These are phyloP conservation scores for Eurypyga helias DNA, from an alignment of 2,113 vertebrate genomes.

Conservation along the genomic window DNA sequence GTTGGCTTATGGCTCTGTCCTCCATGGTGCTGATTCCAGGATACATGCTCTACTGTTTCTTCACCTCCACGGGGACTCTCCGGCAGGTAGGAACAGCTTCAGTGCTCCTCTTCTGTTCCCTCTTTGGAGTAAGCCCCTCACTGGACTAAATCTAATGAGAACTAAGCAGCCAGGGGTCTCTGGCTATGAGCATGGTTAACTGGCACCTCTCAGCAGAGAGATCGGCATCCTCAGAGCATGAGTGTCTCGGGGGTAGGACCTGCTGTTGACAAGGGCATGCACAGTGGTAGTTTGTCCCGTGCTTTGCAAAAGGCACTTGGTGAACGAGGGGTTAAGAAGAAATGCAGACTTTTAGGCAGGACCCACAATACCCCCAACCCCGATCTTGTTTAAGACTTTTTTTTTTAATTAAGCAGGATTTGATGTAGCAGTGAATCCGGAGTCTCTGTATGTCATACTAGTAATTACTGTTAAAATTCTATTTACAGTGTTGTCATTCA, in stretches of 20 bases:
- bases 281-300: neutral
- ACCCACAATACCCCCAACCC: neutral
- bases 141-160: neutral
- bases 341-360: neutral
- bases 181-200: neutral
- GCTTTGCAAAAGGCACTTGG: neutral
- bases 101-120: neutral
- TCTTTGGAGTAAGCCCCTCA: neutral
- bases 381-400: neutral
- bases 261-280: neutral
- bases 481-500: neutral
- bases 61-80: slow-evolving; percentile 78
- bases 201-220: neutral
- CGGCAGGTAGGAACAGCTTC: slow-evolving; percentile 68
- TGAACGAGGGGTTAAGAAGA: neutral
- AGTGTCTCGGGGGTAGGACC: neutral
- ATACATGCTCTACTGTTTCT: slow-evolving; percentile 85
- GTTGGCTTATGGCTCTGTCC: slow-evolving; percentile 89
- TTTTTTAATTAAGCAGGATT: neutral
- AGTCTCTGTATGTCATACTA: neutral
- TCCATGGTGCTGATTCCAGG: slow-evolving; percentile 90
- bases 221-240: neutral
- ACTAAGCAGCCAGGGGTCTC: accelerated
- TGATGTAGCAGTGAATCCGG: neutral
- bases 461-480: neutral